Base-by-base conservation (phyloP, 1,140 invertebrate species). In the Wiebesia pumilae region DNA sequence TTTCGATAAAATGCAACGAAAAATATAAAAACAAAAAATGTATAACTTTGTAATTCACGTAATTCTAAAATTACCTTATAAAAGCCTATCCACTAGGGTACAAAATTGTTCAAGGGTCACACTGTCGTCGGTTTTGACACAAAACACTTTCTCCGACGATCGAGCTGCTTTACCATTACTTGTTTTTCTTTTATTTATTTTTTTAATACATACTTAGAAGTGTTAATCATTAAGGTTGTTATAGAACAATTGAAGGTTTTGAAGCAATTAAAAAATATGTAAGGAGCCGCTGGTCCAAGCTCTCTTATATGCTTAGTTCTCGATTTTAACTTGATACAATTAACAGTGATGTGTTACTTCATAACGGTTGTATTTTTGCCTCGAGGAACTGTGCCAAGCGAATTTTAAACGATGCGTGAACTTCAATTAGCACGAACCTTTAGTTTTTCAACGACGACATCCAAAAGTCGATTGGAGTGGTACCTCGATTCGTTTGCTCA, bases 201-300 rank as follows among this genome's bases (percentile, higher is more conserved):
- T 82, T 71, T 83, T 85, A 81, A 88, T 90, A 87, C 86, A 84
- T 89, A 87, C 87, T 88, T 86, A 88, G 83, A 88, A 89, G 86
- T 85, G 87, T 91, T 90, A 90, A 90, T 87, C 87, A 87, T 90
- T 90, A 90, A 87, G 81, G 84, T 90, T 90, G 78, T 47, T 90
- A 89, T 90, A 90, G 90, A 91, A 92, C 90, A 81, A 90, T 90
- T 90, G 86, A 87, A 89, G 88, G 89, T 89, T 90, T 87, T 71
- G 90, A 92, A 92, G 90, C 89, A 90, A 92, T 93, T 93, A 93
- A 93, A 93, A 93, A 93, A 93, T 93, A 93, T 92, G 90, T 92
- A 89, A 89, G 83, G 89, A 90, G 90, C 89, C 91, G 89, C 80
- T 58, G 91, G 90, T 90, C 90, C 91, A 91, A 93, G 91, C 92